Evolutionary conservation across 2,113 vertebrate genomes (phyloP), one percentile per base, ranked within the genome.

Genomic region (Cygnus buccinator): DNA sequence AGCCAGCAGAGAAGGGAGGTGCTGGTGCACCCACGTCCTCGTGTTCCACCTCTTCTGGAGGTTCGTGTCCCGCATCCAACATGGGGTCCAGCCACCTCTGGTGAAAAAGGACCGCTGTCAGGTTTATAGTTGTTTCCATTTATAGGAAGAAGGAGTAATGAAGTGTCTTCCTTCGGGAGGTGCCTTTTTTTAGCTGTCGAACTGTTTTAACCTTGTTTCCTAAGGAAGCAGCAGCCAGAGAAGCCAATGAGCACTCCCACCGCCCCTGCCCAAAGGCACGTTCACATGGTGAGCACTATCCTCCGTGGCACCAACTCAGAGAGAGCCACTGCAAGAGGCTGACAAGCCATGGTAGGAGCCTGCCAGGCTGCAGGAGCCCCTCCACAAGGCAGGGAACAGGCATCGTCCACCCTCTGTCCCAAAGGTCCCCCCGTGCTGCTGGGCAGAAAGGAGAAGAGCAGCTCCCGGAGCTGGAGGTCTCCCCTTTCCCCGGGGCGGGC

Each of bases 341-440:
- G 44, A 25, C 57, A 68, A 75, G 48, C 26, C 26, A 1, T 1
- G 3, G 29, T 1, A 62, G 37, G 77, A 91, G 52, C 10, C 25
- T 58, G 37, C 37, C 9, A 43, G 57, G 46, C 74, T 33, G 37
- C 37, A 63, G 50, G 19, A 67, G 67, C 17, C 66, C 52, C 20
- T 73, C 29, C 29, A 19, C 43, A 41, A 26, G 67, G 43, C 75
- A 61, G 48, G 48, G 28, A 83, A 44, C 39, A 80, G 61, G 26
- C 25, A 55, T 8, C 2, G 1, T 4, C 19, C 9, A 0, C 28
- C 71, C 16, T 78, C n/a, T 33, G 37, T 37, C 3, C 1, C 18
- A 33, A 20, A 94, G 37, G 50, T 66, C 26, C 20, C 55, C 15
- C 31, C 57, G 23, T 12, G 39, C 28, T 58, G 58, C 83, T 86